Evolutionary conservation across 1,140 invertebrate genomes (phyloP), one percentile per base, ranked within the genome.

Genomic region (Bombus breviceps): DNA sequence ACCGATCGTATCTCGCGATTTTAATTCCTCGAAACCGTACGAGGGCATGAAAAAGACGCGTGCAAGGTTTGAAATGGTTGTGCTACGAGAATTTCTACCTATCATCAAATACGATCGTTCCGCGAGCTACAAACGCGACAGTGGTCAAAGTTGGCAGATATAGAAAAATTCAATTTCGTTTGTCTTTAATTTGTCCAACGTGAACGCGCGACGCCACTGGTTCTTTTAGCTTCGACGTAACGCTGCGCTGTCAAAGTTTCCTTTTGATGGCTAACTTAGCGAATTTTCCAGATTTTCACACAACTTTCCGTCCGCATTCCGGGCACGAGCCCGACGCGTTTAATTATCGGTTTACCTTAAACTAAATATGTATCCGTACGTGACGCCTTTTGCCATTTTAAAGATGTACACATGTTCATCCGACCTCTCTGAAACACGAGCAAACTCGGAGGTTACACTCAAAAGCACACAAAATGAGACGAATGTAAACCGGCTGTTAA

Each of bases 271-370:
- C 18, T 53, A 22, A 22, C 47, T 53, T 53, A 2, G 47, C 47
- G n/a, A 18, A 66, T 66, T n/a, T 66, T n/a, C n/a, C 2, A 32
- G 64, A 18, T 66, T 32, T 8, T 15, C 32, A 1, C n/a, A 15
- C 64, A 18, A 66, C 32, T 18, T 66, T 34, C 64, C 32, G 64
- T 18, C 32, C 62, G 13, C 12, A 6, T 64, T 32, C n/a, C 28
- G 28, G 28, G 1, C 28, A 66, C n/a, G 0, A 66, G 15, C 5
- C 15, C n/a, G 34, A 34, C 66, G 22, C 34, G 34, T 69, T 69
- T n/a, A 66, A 66, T 66, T 66, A 66, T 39, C 66, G 59, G 66
- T 69, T 69, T 12, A 34, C 18, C 32, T 68, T 68, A 68, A 62
- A 25, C 18, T 25, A 69, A 39, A 37, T 37, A 37, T 28, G 66